Conservation (phyloP, 2,797 vertebrate species). For the Picus viridis region DNA sequence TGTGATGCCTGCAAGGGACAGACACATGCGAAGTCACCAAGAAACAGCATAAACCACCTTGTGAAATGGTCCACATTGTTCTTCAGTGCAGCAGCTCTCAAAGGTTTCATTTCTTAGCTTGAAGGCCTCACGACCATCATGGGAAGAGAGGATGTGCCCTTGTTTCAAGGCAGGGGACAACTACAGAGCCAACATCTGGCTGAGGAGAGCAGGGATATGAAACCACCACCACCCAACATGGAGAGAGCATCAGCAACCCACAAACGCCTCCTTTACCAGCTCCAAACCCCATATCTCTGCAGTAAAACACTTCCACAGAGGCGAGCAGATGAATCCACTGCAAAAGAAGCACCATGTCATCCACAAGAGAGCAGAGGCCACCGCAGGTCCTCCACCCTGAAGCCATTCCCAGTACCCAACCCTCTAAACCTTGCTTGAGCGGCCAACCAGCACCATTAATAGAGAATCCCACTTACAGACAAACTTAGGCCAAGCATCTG, state of each 20-base stretch:
- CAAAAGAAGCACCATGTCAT: background rate
- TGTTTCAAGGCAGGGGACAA: background rate
- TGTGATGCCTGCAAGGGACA: background rate
- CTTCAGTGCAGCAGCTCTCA: background rate
- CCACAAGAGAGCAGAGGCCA: background rate
- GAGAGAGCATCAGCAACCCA: rapidly evolving
- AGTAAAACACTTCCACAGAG: rapidly evolving
- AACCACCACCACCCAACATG: rapidly evolving
- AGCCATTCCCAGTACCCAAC: background rate
- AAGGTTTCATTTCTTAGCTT: background rate
- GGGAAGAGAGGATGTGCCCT: background rate
- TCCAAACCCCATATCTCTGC: background rate
- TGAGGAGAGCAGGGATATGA: background rate
- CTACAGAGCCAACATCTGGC: background rate
- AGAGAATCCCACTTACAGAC: background rate
- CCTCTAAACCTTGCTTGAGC: background rate
- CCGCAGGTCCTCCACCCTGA: background rate
- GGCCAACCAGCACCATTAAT: rapidly evolving
- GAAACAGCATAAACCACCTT: background rate
- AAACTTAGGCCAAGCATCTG: rapidly evolving
- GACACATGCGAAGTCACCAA: rapidly evolving
- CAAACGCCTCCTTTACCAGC: rapidly evolving
- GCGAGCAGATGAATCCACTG: rapidly evolving
- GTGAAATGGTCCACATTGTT: background rate
- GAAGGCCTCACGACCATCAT: rapidly evolving